Base-by-base conservation (phyloP, 2,113 vertebrate genomes). In the Penelope pileata region DNA sequence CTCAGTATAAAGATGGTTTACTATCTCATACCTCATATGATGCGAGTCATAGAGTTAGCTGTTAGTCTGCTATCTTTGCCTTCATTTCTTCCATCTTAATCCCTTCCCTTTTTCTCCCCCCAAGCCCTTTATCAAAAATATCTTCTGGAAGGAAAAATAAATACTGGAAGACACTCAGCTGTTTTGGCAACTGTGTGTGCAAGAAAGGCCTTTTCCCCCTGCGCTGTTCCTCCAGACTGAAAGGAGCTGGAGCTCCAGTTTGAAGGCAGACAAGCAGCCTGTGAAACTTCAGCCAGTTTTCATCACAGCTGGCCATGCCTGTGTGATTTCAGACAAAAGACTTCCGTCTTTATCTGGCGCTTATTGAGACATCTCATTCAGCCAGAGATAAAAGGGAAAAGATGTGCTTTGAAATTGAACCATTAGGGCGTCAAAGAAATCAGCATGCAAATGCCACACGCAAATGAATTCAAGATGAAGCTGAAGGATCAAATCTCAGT, bases 291-390 rank as follows among this genome's bases (percentile, higher is more conserved):
- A 98, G 98, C 97, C 97, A 96, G 97, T 96, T 98, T 98, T 98
- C 97, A 98, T 96, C 98, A 96, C 97, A 98, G 98, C 97, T 98
- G 97, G 97, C 93, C 95, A 58, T 94, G 97, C 96, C 97, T 97
- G 93, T 96, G 96, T 66, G 96, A 34, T 63, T 94, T 97, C 97
- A 98, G 98, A 98, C 97, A 98, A 98, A 98, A 96, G 95, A 97
- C 97, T 98, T 98, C 98, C 98, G 97, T 93, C 97, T 97, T 98
- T 98, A 98, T 98, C 98, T 97, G 96, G 96, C 93, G 40, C 96
- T 96, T 97, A 97, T 97, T 98, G 97, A 97, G 97, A 98, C 98
- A 98, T 98, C 98, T 98, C 97, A 97, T 98, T 97, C 96, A 97
- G 96, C 92, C 79, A 42, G 70, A 98, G 98, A 98, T 98, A 97